These are phyloP conservation scores for Pantherophis guttatus DNA, from an alignment of 2,113 vertebrate species.

Conservation along the genomic window DNA sequence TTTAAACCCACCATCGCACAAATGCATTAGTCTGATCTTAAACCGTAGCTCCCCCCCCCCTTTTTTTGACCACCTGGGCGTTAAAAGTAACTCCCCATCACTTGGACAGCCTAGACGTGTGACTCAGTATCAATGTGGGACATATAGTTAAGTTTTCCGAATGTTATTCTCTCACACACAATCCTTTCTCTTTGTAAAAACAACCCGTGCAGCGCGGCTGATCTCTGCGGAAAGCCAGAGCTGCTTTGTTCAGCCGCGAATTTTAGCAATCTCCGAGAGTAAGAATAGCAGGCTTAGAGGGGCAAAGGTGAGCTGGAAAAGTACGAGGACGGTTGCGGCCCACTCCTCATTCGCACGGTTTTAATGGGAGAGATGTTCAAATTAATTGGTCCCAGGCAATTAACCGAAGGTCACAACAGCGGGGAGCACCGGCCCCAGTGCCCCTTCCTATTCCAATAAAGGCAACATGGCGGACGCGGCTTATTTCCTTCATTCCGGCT, in stretches of 20 bases:
- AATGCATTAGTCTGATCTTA: background rate
- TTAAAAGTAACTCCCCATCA: background rate
- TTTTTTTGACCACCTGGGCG: background rate
- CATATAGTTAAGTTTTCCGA: background rate
- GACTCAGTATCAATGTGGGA: background rate
- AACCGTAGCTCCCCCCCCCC: background rate
- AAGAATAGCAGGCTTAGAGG: background rate
- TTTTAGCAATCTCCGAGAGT: background rate
- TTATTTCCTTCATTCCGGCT: background rate
- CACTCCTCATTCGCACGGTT: background rate
- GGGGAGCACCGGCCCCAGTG: too few relatives aligned
- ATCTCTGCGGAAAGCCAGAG: background rate
- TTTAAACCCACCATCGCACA: background rate
- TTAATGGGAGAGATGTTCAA: background rate
- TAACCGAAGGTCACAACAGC: background rate
- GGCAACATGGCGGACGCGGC: conserved; percentile 25
- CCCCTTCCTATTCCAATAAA: background rate
- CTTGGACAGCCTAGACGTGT: background rate
- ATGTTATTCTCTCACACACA: background rate
- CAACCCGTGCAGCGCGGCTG: background rate
- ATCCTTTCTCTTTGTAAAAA: background rate
- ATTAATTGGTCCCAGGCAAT: background rate
- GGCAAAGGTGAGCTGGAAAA: background rate
- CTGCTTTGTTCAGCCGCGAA: background rate
- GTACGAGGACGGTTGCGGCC: background rate